Base-by-base conservation (phyloP, 2,797 vertebrate species). In the Heliangelus exortis region DNA sequence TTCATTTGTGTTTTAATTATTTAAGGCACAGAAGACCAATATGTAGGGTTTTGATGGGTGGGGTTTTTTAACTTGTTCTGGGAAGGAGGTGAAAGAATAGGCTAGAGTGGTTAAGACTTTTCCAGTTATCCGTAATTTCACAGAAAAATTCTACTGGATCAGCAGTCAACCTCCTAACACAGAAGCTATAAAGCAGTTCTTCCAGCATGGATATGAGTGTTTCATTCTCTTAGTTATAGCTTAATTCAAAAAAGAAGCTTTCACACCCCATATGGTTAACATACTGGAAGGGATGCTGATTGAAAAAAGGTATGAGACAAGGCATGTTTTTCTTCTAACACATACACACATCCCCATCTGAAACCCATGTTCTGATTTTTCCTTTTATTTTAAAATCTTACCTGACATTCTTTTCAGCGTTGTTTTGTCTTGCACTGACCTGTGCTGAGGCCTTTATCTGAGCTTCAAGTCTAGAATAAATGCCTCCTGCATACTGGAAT, bases 391-490 rank as follows among this genome's bases (percentile, higher is more conserved):
- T 17, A 48, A 47, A 9, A 61, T 31, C 87, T 97, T 97, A 99
- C 99, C 98, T 98, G 65, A 97, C 93, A 36, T 98, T 98, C 97
- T 99, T 99, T 87, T 99, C 99, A 67, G 98, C 95, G 34, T 95
- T 98, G 96, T 82, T 98, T 71, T 98, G 99, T 84, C 98, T 97
- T 39, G 97, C 93, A 54, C 95, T 98, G 91, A 96, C 71, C 93
- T 99, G 98, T 11, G 97, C 97, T 2, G 97, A 90, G 69, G 98
- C 98, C 95, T 98, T 99, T 93, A 99, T 98, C 83, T 99, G 99
- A 18, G 98, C 98, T 97, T 99, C 99, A 19, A 99, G 97, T 81
- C 98, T 98, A 86, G 98, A 98, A 96, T 99, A 99, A 97, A 99
- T 99, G 55, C 99, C 99, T 85, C 98, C 99, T 75, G 98, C 97